Evolutionary conservation across 2,113 vertebrate species (phyloP), one percentile per base, ranked within the genome.

Genomic region (Paradoxurus hermaphroditus): DNA sequence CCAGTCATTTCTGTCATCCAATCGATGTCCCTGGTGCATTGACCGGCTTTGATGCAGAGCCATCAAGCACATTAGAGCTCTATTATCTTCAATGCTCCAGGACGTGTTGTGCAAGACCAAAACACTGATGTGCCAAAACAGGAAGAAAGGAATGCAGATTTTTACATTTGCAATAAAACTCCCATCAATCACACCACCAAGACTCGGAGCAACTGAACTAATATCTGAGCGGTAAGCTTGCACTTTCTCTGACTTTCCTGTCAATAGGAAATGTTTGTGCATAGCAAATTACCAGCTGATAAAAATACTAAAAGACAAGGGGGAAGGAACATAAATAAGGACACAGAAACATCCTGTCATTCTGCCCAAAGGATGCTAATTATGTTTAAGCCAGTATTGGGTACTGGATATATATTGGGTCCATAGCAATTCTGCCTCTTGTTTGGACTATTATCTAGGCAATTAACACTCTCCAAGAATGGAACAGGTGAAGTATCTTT

Each of bases 141-240:
- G 53, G 68, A 90, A 91, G 75, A 75, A 92, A 87, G 49, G 34
- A 39, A 94, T 84, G 72, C 87, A 67, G 67, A 89, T 72, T 96
- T 95, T 79, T 92, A 84, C 56, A 31, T 84, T 84, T 68, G 62
- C 85, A 94, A 36, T 97, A 97, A 95, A 96, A 95, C 62, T 82
- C 79, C 94, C 96, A 95, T 95, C 97, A 85, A 67, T 98, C 98
- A 97, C 11, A 29, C 53, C 27, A 2, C 51, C 65, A 88, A 93
- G 34, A 89, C 70, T 53, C n/a, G 1, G 79, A 97, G 84, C 85
- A 90, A 68, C 88, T 53, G 86, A 94, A 83, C 83, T 73, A 95
- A 92, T 91, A 97, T 92, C 87, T 62, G 56, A 85, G 81, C 79
- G 68, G 44, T 93, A 59, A 86, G 93, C 83, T 18, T 56, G 77